phyloP scores from a whole-genome alignment of 2,113 vertebrate genomes.

The Caranx ignobilis region DNA sequence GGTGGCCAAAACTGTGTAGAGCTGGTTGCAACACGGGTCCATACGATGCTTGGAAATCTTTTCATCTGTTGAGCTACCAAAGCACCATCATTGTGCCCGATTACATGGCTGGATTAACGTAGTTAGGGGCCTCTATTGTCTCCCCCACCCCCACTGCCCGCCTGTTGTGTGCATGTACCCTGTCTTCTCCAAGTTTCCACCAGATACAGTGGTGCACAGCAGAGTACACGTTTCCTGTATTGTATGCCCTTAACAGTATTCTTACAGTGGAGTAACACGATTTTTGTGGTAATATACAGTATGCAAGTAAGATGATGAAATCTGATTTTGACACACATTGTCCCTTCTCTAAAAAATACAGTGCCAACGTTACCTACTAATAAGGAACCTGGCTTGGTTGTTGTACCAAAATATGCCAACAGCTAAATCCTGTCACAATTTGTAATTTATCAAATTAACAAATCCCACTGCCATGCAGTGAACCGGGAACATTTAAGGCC shows the following conservation, averaged over 20 bases:
- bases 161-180: neutral
- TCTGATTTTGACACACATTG: too few relatives aligned
- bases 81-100: neutral
- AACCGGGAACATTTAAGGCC: neutral
- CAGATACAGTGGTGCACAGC: neutral
- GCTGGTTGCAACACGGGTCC: too few relatives aligned
- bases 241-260: neutral
- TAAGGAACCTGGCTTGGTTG: neutral
- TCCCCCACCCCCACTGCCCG: neutral
- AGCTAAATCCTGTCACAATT: neutral
- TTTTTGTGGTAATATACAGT: neutral
- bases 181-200: neutral
- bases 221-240: neutral
- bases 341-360: neutral
- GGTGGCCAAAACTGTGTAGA: neutral
- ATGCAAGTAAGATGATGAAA: neutral
- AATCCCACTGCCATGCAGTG: neutral
- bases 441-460: neutral
- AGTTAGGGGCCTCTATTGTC: neutral
- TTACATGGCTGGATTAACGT: neutral
- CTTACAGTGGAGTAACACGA: too few relatives aligned
- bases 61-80: neutral
- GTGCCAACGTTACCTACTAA: too few relatives aligned
- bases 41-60: neutral
- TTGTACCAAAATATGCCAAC: neutral